Conservation (phyloP, 1,140 invertebrate genomes). For the Plutomurus gul region DNA sequence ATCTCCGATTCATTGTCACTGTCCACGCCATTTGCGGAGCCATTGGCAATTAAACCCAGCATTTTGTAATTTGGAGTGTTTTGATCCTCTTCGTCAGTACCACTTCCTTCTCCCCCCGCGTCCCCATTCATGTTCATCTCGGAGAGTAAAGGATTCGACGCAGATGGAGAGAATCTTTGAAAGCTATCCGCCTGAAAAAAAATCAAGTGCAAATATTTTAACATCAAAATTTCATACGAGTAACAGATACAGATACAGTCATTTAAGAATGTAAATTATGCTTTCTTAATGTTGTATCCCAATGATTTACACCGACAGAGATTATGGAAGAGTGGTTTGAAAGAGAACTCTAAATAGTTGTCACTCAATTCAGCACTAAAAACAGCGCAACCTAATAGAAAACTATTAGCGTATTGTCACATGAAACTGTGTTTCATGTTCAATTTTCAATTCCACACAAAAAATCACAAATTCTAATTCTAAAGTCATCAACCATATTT, state of each 20-base stretch:
- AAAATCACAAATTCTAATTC: no score
- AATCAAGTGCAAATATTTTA: neutral
- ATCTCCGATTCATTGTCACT: neutral
- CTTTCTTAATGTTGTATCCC: no score
- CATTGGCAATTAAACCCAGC: conserved; percentile 30
- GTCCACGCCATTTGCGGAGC: neutral
- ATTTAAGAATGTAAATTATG: neutral
- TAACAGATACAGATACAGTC: neutral
- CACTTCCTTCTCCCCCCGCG: neutral
- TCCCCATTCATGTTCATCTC: conserved; percentile 9
- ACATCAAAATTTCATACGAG: no score
- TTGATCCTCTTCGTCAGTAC: conserved; percentile 26
- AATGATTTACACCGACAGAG: neutral
- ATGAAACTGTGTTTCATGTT: no score
- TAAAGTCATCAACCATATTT: no score
- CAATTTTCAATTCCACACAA: no score
- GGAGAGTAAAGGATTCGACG: conserved; percentile 34
- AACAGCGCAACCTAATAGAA: no score
- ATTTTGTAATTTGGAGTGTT: conserved; percentile 30
- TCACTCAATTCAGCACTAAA: no score
- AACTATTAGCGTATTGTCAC: no score
- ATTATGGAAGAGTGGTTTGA: no score
- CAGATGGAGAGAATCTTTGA: conserved; percentile 32
- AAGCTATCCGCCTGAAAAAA: conserved; percentile 35
- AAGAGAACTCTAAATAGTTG: no score